Percentiles rank a stretch among this genome's conserved stretches.
Conservation (phyloP, 2,888 invertebrate genomes). For the Lycaena phlaeas region DNA sequence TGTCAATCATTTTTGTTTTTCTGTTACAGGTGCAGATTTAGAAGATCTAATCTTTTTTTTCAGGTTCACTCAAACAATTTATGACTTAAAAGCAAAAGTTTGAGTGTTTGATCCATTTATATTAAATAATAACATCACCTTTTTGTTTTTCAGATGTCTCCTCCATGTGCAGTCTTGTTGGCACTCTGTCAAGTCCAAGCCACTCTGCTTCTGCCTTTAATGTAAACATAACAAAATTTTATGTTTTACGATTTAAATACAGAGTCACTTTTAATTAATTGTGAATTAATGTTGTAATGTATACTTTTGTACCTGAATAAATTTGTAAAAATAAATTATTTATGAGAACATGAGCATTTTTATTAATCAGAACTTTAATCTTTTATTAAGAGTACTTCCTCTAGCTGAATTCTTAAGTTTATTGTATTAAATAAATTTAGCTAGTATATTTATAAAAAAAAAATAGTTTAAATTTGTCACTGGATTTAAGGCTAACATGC, state of each 20-base stretch:
- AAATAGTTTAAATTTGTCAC: not conserved
- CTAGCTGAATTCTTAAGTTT: not conserved
- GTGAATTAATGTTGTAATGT: conserved; percentile 13
- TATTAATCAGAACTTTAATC: not conserved
- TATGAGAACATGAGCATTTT: not conserved
- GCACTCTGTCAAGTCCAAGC: conserved; percentile 77
- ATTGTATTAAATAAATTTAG: not conserved
- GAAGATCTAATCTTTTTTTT: conserved; percentile 61
- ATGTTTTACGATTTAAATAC: conserved; percentile 34
- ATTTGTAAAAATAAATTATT: conserved; percentile 13
- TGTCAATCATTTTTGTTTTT: conserved; percentile 56
- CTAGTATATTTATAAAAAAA: not conserved
- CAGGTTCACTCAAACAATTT: conserved; percentile 51
- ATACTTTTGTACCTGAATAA: conserved; percentile 22
- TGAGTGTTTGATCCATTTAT: conserved; percentile 51
- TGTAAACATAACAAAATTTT: conserved; percentile 53
- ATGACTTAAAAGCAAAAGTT: conserved; percentile 36
- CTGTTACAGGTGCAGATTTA: conserved; percentile 60
- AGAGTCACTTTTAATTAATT: conserved; percentile 24
- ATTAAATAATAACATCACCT: conserved; percentile 54
- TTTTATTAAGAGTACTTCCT: not conserved
- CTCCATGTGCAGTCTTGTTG: conserved; percentile 74
- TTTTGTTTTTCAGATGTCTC: conserved; percentile 71
- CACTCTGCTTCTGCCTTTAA: conserved; percentile 75
- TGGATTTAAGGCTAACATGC: conserved; percentile 2